Evolutionary conservation across 2,888 invertebrate genomes (phyloP).

Genomic region (Scaptomyza reducta): DNA sequence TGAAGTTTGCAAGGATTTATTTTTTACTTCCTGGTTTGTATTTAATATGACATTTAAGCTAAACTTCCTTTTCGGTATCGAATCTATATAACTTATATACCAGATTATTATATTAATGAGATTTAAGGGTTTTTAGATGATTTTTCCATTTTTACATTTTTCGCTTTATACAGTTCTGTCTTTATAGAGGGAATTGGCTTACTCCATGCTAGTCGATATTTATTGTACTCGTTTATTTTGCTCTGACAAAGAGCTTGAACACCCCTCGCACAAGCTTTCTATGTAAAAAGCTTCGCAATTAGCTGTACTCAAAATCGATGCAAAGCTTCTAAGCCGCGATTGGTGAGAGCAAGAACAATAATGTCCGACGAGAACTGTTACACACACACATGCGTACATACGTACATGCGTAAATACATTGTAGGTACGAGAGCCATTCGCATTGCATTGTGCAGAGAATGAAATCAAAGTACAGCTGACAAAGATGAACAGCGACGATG

Average conservation of each 20-base stretch:
- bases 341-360: not conserved
- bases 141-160: too few relatives aligned
- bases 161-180: too few relatives aligned
- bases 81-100: too few relatives aligned
- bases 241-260: not conserved
- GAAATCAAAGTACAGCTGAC: slow-evolving; percentile 35
- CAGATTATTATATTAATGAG: too few relatives aligned
- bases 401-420: not conserved
- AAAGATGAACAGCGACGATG: not conserved
- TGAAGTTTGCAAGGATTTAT: too few relatives aligned
- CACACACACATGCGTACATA: not conserved
- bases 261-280: not conserved
- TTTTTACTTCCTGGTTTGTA: too few relatives aligned
- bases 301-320: slow-evolving; percentile 25
- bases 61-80: too few relatives aligned
- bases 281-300: not conserved
- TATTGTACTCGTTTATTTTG: too few relatives aligned
- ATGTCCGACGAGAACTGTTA: not conserved
- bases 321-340: slow-evolving; percentile 1
- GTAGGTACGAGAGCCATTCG: slow-evolving; percentile 10
- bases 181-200: too few relatives aligned
- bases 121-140: too few relatives aligned
- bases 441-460: not conserved
- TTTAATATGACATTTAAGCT: too few relatives aligned
- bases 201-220: too few relatives aligned